Conservation (phyloP, 2,888 invertebrate genomes). For the Dioctria linearis region DNA sequence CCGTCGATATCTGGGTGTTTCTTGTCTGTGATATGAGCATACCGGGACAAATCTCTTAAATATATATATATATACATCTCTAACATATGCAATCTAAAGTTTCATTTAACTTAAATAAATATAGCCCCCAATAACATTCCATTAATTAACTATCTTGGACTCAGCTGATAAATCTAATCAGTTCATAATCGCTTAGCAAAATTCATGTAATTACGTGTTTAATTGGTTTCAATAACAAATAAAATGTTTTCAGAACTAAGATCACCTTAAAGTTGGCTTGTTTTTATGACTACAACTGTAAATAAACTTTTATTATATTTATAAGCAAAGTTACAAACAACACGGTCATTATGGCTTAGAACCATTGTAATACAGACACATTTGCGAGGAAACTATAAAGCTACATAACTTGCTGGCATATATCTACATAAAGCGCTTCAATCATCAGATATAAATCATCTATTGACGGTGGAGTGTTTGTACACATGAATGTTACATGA, state of each 20-base stretch:
- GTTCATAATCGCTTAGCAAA: neutral
- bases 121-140: too few species aligned
- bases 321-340: neutral
- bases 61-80: too few species aligned
- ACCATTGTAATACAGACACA: neutral
- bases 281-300: neutral
- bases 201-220: neutral
- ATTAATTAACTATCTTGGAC: neutral
- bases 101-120: too few species aligned
- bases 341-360: neutral
- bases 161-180: neutral
- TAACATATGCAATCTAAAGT: too few species aligned
- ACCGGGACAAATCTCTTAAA: too few species aligned
- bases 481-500: conserved; percentile 12
- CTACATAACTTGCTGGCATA: neutral
- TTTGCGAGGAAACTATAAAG: neutral
- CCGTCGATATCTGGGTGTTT: too few species aligned
- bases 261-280: neutral
- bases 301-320: neutral
- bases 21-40: too few species aligned
- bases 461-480: conserved; percentile 21
- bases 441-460: conserved; percentile 19
- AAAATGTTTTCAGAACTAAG: neutral
- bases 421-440: neutral
- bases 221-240: neutral